Evolutionary conservation across 2,888 invertebrate species (phyloP).

Genomic region (Cylloceria caligata): DNA sequence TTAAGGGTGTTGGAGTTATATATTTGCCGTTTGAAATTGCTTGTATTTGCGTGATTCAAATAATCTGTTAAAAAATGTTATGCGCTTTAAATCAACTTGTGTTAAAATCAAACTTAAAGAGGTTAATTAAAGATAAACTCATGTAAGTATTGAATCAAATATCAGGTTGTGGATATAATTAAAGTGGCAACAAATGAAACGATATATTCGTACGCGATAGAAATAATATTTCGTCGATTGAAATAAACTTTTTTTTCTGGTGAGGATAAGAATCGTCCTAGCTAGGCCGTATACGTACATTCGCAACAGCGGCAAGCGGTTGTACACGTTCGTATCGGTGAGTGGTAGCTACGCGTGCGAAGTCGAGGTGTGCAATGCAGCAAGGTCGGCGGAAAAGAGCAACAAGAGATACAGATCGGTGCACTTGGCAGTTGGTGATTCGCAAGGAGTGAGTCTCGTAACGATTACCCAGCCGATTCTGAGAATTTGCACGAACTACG

Average conservation of each 20-base stretch:
- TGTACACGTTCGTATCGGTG: neutral
- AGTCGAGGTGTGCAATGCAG: slow-evolving; percentile 22
- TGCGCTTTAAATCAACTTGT: too few species aligned
- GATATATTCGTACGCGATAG: too few species aligned
- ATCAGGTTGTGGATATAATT: too few species aligned
- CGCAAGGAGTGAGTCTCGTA: slow-evolving; percentile 17
- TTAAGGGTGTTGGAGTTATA: too few species aligned
- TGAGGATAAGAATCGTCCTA: slow-evolving; percentile 13
- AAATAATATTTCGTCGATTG: slow-evolving; percentile 6
- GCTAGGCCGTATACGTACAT: slow-evolving; percentile 6
- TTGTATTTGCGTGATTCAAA: too few species aligned
- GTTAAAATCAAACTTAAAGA: too few species aligned
- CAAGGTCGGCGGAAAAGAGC: slow-evolving; percentile 21
- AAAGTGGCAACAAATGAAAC: too few species aligned
- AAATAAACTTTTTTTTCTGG: neutral
- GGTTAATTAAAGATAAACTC: too few species aligned
- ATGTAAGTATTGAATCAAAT: too few species aligned
- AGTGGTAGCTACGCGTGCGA: neutral
- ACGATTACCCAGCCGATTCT: slow-evolving; percentile 4
- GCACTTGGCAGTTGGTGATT: slow-evolving; percentile 18
- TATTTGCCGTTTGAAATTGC: too few species aligned
- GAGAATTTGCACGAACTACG: slow-evolving; percentile 9
- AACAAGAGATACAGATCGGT: slow-evolving; percentile 8
- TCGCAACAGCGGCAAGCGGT: neutral
- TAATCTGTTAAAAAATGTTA: too few species aligned